These are phyloP conservation scores for Nothura maculosa DNA, from an alignment of 2,797 vertebrate species.

Conservation along the genomic window DNA sequence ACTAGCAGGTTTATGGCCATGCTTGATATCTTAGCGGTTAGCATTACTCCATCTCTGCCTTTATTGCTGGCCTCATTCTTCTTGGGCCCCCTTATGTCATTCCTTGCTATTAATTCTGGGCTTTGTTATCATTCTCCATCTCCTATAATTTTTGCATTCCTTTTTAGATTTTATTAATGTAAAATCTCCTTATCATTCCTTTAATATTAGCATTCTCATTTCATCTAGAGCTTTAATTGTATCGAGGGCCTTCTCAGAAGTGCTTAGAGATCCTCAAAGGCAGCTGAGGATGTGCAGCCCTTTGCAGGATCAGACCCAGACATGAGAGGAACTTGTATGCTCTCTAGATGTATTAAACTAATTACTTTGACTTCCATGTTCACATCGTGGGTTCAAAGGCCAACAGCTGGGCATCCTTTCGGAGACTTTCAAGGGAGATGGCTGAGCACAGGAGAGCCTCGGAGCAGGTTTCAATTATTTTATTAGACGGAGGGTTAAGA, in stretches of 20 bases:
- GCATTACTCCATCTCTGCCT: not conserved
- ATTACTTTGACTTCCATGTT: constrained; percentile 61
- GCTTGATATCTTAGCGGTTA: not conserved
- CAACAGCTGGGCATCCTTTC: constrained; percentile 20
- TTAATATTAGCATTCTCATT: not conserved
- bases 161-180: constrained; percentile 7
- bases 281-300: constrained; percentile 1
- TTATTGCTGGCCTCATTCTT: not conserved
- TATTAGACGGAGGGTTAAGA: constrained; percentile 59
- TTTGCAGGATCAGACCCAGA: constrained; percentile 44
- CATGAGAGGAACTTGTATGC: constrained; percentile 36
- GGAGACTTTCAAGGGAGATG: constrained; percentile 62
- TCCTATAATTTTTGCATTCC: not conserved
- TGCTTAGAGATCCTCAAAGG: not conserved
- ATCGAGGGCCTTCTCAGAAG: not conserved
- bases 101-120: not conserved
- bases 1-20: not conserved
- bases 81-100: not conserved
- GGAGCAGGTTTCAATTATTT: constrained; percentile 70
- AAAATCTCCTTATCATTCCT: not conserved
- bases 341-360: constrained; percentile 62
- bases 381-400: constrained; percentile 64
- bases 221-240: constrained; percentile 13
- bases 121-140: not conserved
- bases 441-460: constrained; percentile 4